phyloP scores from a whole-genome alignment of 92 coral and sea anemone genomes.

The Pocillopora meandrina region DNA sequence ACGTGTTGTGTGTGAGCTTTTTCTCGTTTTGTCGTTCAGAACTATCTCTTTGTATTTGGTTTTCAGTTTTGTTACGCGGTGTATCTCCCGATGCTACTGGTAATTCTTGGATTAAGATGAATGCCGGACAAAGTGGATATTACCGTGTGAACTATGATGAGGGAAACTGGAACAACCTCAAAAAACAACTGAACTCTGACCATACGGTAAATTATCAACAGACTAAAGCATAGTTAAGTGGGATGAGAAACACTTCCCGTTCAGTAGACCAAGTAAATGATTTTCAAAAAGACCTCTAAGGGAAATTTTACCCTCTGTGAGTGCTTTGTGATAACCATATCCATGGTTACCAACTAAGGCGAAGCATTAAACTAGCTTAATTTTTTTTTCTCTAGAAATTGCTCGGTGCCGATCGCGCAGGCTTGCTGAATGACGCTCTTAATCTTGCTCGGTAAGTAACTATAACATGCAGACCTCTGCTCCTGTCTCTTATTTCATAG shows the following conservation, averaged over 20 bases:
- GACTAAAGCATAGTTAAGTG: background rate
- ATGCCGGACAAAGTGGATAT: constrained; percentile 82
- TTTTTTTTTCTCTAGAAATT: constrained; percentile 41
- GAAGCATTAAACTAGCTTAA: background rate
- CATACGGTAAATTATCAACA: constrained; percentile 59
- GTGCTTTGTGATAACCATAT: too few relatives aligned
- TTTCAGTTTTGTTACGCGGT: too few relatives aligned
- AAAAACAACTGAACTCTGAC: constrained; percentile 62
- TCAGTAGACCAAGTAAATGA: too few relatives aligned
- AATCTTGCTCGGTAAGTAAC: constrained; percentile 80
- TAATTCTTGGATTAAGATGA: constrained; percentile 85
- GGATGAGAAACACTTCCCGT: too few relatives aligned
- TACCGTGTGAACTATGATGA: constrained; percentile 92
- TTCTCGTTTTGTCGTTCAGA: too few relatives aligned
- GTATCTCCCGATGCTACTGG: constrained; percentile 9
- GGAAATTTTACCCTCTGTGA: too few relatives aligned
- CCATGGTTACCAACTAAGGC: too few relatives aligned
- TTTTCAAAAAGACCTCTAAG: too few relatives aligned
- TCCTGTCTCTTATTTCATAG: background rate
- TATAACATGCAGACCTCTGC: background rate
- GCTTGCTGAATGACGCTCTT: constrained; percentile 84
- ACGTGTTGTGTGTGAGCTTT: too few relatives aligned
- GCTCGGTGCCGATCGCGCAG: constrained; percentile 76
- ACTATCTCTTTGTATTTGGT: too few relatives aligned
- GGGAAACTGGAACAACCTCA: constrained; percentile 76